phyloP scores from a whole-genome alignment of 2,797 vertebrate genomes.

The Betta splendens region DNA sequence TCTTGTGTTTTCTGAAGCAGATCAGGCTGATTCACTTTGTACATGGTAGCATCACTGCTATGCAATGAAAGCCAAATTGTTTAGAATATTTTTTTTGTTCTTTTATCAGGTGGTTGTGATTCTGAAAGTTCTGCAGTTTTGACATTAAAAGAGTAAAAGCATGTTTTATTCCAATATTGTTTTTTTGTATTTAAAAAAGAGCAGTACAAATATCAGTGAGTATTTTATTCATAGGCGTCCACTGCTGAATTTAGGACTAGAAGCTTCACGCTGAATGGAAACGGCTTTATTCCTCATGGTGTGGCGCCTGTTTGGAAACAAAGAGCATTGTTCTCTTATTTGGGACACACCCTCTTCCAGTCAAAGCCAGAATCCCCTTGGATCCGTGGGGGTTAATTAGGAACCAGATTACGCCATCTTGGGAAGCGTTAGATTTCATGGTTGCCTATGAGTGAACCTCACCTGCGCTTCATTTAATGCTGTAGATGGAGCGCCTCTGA shows the following conservation, averaged over 20 bases:
- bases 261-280: conserved; percentile 74
- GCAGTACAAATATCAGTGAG: neutral
- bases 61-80: no score
- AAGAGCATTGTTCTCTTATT: conserved; percentile 10
- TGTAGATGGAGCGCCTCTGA: conserved; percentile 80
- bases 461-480: conserved; percentile 78
- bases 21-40: no score
- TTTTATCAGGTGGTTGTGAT: no score
- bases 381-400: neutral
- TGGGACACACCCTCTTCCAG: neutral
- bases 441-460: conserved; percentile 35
- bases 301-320: conserved; percentile 68
- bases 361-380: conserved; percentile 2
- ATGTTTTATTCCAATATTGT: neutral
- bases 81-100: no score
- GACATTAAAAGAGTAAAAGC: neutral
- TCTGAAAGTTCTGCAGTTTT: no score
- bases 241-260: neutral
- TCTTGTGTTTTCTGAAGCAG: no score
- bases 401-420: neutral
- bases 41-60: no score
- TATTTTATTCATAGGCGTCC: conserved; percentile 32
- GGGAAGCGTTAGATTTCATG: neutral
- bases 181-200: no score
- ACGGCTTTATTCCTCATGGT: conserved; percentile 68